Evolutionary conservation across 2,888 invertebrate species (phyloP).

Genomic region (Mycogona germanica): DNA sequence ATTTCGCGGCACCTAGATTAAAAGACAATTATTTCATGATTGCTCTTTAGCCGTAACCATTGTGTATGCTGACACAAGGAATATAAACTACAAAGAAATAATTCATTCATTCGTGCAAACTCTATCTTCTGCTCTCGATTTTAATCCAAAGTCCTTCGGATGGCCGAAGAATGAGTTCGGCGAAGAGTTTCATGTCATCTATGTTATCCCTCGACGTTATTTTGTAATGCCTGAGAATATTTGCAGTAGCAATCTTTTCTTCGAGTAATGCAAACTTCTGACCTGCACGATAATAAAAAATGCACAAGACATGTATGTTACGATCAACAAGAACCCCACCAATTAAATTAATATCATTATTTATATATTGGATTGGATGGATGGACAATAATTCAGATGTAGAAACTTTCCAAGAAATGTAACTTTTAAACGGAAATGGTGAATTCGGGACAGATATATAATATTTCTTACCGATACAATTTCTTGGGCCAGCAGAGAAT

Average conservation of each 20-base stretch:
- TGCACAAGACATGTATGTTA: not conserved
- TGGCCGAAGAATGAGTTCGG: slow-evolving; percentile 12
- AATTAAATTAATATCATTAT: too few species aligned
- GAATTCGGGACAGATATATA: too few species aligned
- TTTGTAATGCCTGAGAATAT: slow-evolving; percentile 2
- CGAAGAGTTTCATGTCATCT: slow-evolving; percentile 3
- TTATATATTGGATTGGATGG: too few species aligned
- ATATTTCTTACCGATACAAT: slow-evolving; percentile 15
- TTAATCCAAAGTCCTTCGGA: slow-evolving; percentile 8
- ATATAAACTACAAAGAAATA: not conserved
- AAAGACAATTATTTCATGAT: too few species aligned
- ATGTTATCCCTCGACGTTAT: not conserved
- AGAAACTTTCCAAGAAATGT: not conserved
- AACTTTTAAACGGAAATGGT: too few species aligned
- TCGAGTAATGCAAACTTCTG: slow-evolving; percentile 16
- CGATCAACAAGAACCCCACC: not conserved
- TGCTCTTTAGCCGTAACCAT: too few species aligned
- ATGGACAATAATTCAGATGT: too few species aligned
- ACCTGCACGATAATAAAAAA: not conserved
- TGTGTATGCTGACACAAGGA: not conserved
- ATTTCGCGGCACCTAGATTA: too few species aligned
- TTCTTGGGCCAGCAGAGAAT: slow-evolving; percentile 36
- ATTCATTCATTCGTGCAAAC: not conserved
- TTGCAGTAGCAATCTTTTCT: not conserved
- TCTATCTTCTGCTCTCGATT: not conserved